phyloP scores from a whole-genome alignment of 2,888 invertebrate species.

The Clivina fossor region DNA sequence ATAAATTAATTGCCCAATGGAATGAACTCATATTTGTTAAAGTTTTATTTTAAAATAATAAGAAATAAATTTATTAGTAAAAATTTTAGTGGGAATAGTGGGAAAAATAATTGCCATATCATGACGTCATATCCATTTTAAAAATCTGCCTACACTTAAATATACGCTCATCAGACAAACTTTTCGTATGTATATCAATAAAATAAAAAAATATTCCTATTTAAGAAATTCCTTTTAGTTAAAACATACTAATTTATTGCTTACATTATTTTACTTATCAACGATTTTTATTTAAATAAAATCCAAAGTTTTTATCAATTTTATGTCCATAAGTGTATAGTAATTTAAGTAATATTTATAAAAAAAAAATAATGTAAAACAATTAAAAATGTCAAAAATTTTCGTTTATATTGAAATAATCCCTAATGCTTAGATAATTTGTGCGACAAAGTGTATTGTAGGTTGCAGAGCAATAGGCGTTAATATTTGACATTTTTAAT shows the following conservation, averaged over 20 bases:
- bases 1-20: too few species aligned
- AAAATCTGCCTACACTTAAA: conserved; percentile 13
- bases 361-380: conserved; percentile 12
- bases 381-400: conserved; percentile 12
- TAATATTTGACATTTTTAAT: conserved; percentile 14
- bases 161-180: conserved; percentile 10
- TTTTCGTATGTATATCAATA: conserved; percentile 20
- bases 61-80: too few species aligned
- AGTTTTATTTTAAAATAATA: too few species aligned
- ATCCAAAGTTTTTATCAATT: conserved; percentile 30
- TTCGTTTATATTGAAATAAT: too few species aligned
- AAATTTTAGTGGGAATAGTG: too few species aligned
- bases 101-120: too few species aligned
- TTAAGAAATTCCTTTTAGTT: conserved; percentile 17
- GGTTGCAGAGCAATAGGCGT: conserved; percentile 8
- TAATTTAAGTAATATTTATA: conserved; percentile 31
- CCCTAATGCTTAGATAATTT: not conserved
- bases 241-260: conserved; percentile 11
- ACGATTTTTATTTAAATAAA: too few species aligned
- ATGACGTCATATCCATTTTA: too few species aligned
- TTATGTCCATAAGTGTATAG: conserved; percentile 33
- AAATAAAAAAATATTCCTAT: conserved; percentile 20
- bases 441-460: not conserved
- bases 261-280: conserved; percentile 15
- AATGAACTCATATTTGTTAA: too few species aligned